These are phyloP conservation scores for Lasioglossum morio DNA, from an alignment of 2,888 invertebrate species.

Conservation along the genomic window DNA sequence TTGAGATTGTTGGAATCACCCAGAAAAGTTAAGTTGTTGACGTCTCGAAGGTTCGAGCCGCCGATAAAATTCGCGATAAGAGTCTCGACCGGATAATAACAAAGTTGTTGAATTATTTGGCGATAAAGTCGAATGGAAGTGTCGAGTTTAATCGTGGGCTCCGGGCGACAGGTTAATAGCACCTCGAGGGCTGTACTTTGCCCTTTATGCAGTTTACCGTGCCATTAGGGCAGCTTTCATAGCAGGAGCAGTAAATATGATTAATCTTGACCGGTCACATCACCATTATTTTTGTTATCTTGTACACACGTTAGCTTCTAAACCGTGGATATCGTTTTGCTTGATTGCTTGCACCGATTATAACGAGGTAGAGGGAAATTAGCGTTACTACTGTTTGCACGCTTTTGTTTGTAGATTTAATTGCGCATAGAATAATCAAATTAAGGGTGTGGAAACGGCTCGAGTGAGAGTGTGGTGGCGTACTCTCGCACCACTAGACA, in stretches of 20 bases:
- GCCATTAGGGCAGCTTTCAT: not conserved
- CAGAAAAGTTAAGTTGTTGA: not conserved
- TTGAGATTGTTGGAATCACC: constrained; percentile 12
- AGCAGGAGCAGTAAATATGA: not conserved
- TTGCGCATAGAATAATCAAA: not conserved
- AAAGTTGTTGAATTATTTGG: not conserved
- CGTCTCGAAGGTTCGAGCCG: not conserved
- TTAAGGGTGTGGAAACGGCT: no score
- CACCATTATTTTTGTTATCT: not conserved
- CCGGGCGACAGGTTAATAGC: not conserved
- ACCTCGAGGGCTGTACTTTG: not conserved
- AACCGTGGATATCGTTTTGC: not conserved
- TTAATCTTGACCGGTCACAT: not conserved
- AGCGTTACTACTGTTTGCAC: not conserved
- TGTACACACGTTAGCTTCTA: not conserved
- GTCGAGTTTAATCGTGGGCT: not conserved
- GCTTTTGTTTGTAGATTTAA: not conserved
- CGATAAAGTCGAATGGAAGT: constrained; percentile 3
- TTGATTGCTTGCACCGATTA: not conserved
- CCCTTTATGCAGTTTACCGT: constrained; percentile 3
- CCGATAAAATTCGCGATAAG: not conserved
- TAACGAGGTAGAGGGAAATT: not conserved
- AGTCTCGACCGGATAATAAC: not conserved
- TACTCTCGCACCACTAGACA: no score
- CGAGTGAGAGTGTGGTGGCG: no score